Evolutionary conservation across 2,888 invertebrate genomes (phyloP).

Genomic region (Pollenia angustigena): DNA sequence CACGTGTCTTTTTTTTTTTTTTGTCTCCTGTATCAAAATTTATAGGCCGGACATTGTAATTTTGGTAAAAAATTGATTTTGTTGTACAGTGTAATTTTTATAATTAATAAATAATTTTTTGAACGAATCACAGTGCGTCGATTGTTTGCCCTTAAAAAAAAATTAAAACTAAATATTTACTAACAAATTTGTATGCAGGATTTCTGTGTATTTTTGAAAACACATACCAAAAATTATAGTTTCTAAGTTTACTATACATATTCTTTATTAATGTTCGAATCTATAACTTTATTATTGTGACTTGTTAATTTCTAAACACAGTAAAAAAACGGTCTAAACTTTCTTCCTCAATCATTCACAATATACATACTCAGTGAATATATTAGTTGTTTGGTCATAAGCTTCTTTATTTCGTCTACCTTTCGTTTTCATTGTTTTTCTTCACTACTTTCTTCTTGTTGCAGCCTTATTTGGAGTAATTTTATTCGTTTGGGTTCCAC

Average conservation of each 20-base stretch:
- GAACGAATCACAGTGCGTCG: too few species aligned
- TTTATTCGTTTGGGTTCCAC: constrained; percentile 84
- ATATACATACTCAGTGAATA: constrained; percentile 26
- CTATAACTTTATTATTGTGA: constrained; percentile 37
- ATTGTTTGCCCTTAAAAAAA: too few species aligned
- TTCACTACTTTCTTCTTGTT: constrained; percentile 80
- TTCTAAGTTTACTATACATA: constrained; percentile 1
- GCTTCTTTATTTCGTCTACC: constrained; percentile 46
- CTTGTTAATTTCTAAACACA: constrained; percentile 29
- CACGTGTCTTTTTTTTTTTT: too few species aligned
- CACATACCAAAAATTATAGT: constrained; percentile 16
- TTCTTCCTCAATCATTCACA: constrained; percentile 53
- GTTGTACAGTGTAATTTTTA: too few species aligned
- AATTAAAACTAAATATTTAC: too few species aligned
- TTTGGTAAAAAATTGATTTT: too few species aligned
- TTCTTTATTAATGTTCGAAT: constrained; percentile 23
- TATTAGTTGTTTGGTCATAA: constrained; percentile 33
- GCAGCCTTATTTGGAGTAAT: constrained; percentile 84
- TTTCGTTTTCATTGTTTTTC: constrained; percentile 71
- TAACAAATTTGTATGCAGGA: constrained; percentile 4
- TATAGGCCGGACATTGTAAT: too few species aligned
- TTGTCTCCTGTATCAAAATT: too few species aligned
- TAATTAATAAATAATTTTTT: too few species aligned
- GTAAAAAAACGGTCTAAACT: not conserved
- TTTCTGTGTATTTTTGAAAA: not conserved